Evolutionary conservation across 2,113 vertebrate genomes (phyloP).

Genomic region (Numida meleagris): DNA sequence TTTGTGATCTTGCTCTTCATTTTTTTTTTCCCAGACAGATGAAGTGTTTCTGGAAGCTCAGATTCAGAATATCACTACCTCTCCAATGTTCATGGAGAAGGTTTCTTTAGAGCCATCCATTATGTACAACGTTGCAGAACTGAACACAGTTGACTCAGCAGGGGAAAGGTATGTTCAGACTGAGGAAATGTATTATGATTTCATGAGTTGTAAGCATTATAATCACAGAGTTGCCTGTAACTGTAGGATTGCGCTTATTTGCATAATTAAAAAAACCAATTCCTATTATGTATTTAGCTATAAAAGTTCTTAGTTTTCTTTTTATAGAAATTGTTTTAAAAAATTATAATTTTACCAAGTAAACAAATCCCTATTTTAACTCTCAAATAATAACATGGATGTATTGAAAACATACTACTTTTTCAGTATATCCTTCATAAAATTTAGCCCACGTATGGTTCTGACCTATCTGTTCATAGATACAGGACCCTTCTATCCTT

Average conservation of each 20-base stretch:
- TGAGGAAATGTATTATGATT: neutral
- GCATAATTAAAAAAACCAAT: neutral
- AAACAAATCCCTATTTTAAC: neutral
- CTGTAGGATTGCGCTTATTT: neutral
- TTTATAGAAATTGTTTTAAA: neutral
- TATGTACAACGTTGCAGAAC: constrained; percentile 96
- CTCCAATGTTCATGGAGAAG: constrained; percentile 99
- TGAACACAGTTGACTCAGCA: constrained; percentile 82
- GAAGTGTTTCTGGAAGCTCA: constrained; percentile 99
- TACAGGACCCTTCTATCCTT: neutral
- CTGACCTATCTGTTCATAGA: neutral
- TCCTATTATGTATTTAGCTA: neutral
- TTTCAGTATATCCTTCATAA: neutral
- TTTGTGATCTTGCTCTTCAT: neutral
- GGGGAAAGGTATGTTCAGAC: constrained; percentile 82
- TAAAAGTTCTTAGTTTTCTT: neutral
- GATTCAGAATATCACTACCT: constrained; percentile 99
- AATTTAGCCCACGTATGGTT: neutral
- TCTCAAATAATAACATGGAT: neutral
- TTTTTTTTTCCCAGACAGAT: constrained; percentile 86
- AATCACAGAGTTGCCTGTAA: neutral
- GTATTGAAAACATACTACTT: neutral
- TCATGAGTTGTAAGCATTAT: neutral
- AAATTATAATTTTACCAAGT: neutral
- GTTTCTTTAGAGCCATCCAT: constrained; percentile 96